Evolutionary conservation across 2,797 vertebrate genomes (phyloP).

Genomic region (Antennarius maculatus): DNA sequence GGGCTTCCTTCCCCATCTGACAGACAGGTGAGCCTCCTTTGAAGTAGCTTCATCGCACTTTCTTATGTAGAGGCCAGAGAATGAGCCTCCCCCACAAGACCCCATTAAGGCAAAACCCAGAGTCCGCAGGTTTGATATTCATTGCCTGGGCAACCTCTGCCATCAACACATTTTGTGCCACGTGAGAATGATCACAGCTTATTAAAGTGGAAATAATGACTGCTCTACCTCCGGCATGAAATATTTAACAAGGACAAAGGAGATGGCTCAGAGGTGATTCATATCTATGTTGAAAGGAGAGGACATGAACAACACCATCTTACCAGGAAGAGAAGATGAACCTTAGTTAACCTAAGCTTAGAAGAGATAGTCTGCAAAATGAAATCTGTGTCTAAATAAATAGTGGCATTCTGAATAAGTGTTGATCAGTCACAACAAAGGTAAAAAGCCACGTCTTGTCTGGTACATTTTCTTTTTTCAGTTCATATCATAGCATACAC

Average conservation of each 20-base stretch:
- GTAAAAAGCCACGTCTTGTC: constrained; percentile 15
- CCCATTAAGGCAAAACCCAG: constrained; percentile 75
- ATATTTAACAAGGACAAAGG: constrained; percentile 85
- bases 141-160: constrained; percentile 71
- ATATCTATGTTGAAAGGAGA: constrained; percentile 72
- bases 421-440: constrained; percentile 32
- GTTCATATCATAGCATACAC: constrained; percentile 30
- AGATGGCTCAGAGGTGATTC: constrained; percentile 76
- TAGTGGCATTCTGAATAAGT: constrained; percentile 31
- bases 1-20: constrained; percentile 54
- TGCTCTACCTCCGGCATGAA: constrained; percentile 80
- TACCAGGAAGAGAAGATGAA: constrained; percentile 58
- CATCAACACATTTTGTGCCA: constrained; percentile 77
- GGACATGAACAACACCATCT: constrained; percentile 50
- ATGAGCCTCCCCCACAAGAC: constrained; percentile 72
- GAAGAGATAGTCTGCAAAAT: constrained; percentile 24
- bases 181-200: constrained; percentile 82
- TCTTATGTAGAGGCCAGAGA: constrained; percentile 65
- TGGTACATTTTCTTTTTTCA: constrained; percentile 6
- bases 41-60: constrained; percentile 67
- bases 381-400: constrained; percentile 47
- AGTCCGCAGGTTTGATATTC: constrained; percentile 74
- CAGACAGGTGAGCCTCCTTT: constrained; percentile 65
- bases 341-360: constrained; percentile 54
- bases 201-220: constrained; percentile 83